Base-by-base conservation (phyloP, 2,888 invertebrate species). In the Prenolepis imparis region DNA sequence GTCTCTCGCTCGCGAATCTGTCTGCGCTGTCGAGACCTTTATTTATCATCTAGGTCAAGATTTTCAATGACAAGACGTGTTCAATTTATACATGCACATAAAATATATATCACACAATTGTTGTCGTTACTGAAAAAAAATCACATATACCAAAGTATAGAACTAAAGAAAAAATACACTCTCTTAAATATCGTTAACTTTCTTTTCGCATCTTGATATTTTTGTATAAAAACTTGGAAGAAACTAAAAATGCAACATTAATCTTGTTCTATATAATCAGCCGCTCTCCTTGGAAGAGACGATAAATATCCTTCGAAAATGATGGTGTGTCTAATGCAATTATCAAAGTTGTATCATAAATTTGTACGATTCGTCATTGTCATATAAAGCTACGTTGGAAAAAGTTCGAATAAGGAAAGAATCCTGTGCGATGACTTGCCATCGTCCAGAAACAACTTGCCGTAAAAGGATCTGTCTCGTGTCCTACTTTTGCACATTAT, bases 381-480 rank as follows among this genome's bases (percentile, higher is more conserved):
- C 32, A 24, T 41, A 11, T n/a, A 21, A 28, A 67, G 59, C 21
- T 24, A 59, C 67, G 59, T 57, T 48, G 75, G 41, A 74, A 52
- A 48, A 64, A 77, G 64, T 57, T 86, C 89, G 82, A 84, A 89
- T 89, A 90, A 88, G 90, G 89, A 87, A 88, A 77, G 84, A 63
- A 66, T 52, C 70, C 52, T 52, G 84, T 70, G 52, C 15, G 82
- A 78, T 55, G 74, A 80, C 68, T 57, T 85, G 83, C 88, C 86
- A 92, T 91, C 91, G 90, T 89, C 64, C 85, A 81, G 84, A 83
- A 86, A 88, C 91, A 89, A 90, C 86, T 67, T 90, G 72, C 93
- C 93, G 64, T 93, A 93, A 90, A 93, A 92, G 93, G 93, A 82
- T 86, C 89, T 91, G 91, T 91, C 91, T 91, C 87, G 89, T 87